Evolutionary conservation across 2,888 invertebrate genomes (phyloP), one percentile per base, ranked within the genome.

Genomic region (Orthosia incerta): DNA sequence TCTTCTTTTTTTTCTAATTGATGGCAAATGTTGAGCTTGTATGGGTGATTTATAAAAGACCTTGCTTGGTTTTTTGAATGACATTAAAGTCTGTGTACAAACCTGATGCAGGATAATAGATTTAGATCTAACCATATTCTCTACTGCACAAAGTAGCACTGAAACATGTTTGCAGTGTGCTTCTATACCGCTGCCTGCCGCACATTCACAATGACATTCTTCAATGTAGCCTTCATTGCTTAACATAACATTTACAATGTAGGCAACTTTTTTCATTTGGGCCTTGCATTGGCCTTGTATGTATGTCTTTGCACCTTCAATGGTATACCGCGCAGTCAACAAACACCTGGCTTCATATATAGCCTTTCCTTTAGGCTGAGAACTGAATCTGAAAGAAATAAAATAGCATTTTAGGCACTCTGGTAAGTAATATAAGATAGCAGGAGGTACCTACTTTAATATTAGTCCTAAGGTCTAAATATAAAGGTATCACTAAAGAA

Each of bases 311-410:
- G 9, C 18, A 16, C 57, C 57, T 31, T 18, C 16, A 57, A 18
- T 45, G n/a, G n/a, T 7, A n/a, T 45, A 59, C 59, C 57, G 26
- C 26, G 57, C 57, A 31, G 31, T 31, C 31, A 57, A 31, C 18
- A 57, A 57, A 31, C 31, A 57, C 31, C 46, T 46, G 46, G 46
- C 46, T 46, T 46, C 15, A 46, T 46, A 57, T 31, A 59, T 59
- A 18, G 31, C 39, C 13, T 39, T 4, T 45, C 60, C 16, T 45
- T 60, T 61, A 20, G 60, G 46, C 4, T 61, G 16, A 46, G 4
- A 18, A 15, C 39, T 59, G n/a, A 59, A 59, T 39, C 59, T 59
- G 59, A 59, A 59, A 59, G n/a, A 59, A 59, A 39, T n/a, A n/a
- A 7, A n/a, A 59, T 39, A 59, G 13, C 23, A 15, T 55, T 23